Base-by-base conservation (phyloP, 2,888 invertebrate species). In the Osmoderma eremita region DNA sequence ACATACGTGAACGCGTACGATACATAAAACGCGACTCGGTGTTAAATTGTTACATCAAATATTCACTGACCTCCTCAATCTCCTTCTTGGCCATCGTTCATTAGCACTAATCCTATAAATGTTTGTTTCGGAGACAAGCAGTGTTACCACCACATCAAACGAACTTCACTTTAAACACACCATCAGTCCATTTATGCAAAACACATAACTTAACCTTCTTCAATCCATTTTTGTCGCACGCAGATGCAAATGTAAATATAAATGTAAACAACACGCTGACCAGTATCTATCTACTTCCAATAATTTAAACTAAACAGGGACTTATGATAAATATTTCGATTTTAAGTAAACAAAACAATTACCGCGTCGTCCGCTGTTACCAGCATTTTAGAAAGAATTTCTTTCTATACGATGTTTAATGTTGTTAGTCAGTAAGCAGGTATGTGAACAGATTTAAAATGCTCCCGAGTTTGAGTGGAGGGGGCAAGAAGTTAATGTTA, bases 41-140 rank as follows among this genome's bases (percentile, higher is more conserved):
- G 70, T 67, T 70, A 70, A 70, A 69, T 69, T 65, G 73, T 75
- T 75, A 74, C 70, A 68, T 73, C 66, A 72, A 76, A 67, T 69
- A 75, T 73, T 65, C 67, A 77, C 77, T 73, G 72, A 78, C 78
- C 77, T 77, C 75, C 70, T 70, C 67, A 51, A 76, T 67, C 45
- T 78, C 77, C 69, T 72, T 69, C 65, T 75, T 76, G 41, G 68
- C 66, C 61, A 71, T 69, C 51, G 61, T 65, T 61, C 54, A 66
- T 69, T 71, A 69, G 67, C 69, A 71, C 71, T 45, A 62, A 53
- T 69, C 24, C 70, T 63, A 67, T 64, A 67, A 61, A 63, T 65
- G 49, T 53, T 38, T 38, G 18, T 10, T 36, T 10, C 17, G 53
- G 36, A 36, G 53, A 53, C 38, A 22, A 38, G 36, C 53, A 8